Evolutionary conservation across 1,140 invertebrate species (phyloP).

Genomic region (Musca vetustissima): DNA sequence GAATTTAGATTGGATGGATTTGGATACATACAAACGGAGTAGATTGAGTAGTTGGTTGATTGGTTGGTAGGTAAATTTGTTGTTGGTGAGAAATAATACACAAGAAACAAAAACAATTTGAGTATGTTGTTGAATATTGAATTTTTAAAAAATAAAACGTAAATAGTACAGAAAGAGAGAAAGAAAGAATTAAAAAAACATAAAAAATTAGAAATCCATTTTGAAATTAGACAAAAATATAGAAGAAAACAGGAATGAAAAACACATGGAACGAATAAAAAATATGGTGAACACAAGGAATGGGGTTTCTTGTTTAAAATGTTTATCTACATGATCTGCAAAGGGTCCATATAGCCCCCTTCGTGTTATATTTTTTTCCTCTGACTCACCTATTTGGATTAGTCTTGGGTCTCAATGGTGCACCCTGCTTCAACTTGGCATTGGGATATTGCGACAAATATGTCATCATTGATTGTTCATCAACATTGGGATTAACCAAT

Average conservation of each 20-base stretch:
- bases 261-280: not conserved
- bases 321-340: too few relatives aligned
- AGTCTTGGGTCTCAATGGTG: conserved; percentile 77
- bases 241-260: too few relatives aligned
- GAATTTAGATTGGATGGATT: too few relatives aligned
- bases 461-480: conserved; percentile 96
- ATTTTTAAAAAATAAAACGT: conserved; percentile 20
- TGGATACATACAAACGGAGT: too few relatives aligned
- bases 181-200: conserved; percentile 8
- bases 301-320: not conserved
- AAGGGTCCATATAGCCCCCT: too few relatives aligned
- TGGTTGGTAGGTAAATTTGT: too few relatives aligned
- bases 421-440: conserved; percentile 81
- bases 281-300: conserved; percentile 1
- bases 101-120: too few relatives aligned
- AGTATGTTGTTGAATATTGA: too few relatives aligned
- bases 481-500: conserved; percentile 90
- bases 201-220: not conserved
- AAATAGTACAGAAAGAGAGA: conserved; percentile 18
- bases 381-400: conserved; percentile 77
- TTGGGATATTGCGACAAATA: conserved; percentile 92
- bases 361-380: too few relatives aligned
- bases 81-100: too few relatives aligned
- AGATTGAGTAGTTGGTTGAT: too few relatives aligned
- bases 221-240: not conserved